Evolutionary conservation across 1,140 invertebrate genomes (phyloP).

Genomic region (Contarinia nasturtii): DNA sequence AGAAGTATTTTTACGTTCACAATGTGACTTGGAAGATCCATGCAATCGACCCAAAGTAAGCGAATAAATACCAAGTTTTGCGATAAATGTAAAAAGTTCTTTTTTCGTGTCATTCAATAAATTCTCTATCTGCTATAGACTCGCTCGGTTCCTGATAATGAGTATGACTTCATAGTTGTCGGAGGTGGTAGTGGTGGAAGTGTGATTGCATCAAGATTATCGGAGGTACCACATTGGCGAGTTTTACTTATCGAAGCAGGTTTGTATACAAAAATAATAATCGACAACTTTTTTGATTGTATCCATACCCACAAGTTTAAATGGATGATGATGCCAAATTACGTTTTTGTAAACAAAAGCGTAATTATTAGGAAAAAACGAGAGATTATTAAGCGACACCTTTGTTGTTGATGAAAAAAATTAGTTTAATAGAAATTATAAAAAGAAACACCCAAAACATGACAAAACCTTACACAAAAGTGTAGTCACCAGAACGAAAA

Average conservation of each 20-base stretch:
- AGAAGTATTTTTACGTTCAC: constrained; percentile 61
- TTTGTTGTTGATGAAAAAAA: no score
- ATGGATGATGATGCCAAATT: no score
- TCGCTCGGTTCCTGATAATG: not conserved
- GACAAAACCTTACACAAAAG: no score
- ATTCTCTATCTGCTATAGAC: not conserved
- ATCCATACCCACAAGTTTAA: no score
- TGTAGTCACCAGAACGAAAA: no score
- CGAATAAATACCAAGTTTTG: not conserved
- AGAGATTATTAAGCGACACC: no score
- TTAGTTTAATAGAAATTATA: no score
- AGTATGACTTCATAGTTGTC: constrained; percentile 69
- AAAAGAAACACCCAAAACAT: no score
- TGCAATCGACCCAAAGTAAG: constrained; percentile 42
- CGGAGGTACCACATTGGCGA: constrained; percentile 55
- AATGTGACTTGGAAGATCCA: constrained; percentile 68
- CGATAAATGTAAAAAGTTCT: not conserved
- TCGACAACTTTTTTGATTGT: no score
- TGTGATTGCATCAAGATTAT: constrained; percentile 61
- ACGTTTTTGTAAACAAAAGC: no score
- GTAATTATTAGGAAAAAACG: no score
- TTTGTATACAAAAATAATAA: constrained; percentile 11
- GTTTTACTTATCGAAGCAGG: constrained; percentile 71
- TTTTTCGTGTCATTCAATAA: not conserved
- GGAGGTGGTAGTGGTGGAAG: constrained; percentile 74